Evolutionary conservation across 1,140 invertebrate genomes (phyloP).

Genomic region (Drosophila takahashii): DNA sequence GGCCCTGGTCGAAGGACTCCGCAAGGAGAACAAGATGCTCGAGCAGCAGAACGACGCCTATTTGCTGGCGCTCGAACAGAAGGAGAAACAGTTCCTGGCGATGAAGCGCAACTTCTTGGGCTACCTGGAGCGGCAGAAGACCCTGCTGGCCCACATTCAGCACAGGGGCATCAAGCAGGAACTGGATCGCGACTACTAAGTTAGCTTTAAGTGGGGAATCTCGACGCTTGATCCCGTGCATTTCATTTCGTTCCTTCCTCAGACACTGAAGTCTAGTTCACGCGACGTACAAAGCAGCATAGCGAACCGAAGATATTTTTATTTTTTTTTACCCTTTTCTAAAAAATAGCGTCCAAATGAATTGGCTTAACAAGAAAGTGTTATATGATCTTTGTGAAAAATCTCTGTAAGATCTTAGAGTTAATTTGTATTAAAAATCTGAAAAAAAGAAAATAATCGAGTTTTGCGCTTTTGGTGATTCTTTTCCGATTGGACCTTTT

Average conservation of each 20-base stretch:
- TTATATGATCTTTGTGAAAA: not conserved
- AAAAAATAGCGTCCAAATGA: not conserved
- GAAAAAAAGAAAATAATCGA: not conserved
- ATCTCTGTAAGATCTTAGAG: not conserved
- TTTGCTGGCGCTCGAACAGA: constrained; percentile 43
- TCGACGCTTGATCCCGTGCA: not conserved
- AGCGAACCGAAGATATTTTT: constrained; percentile 27
- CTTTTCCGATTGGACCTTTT: too few relatives aligned
- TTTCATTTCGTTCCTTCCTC: constrained; percentile 9
- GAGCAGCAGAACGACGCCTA: constrained; percentile 44
- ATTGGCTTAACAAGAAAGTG: too few relatives aligned
- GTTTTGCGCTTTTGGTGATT: too few relatives aligned
- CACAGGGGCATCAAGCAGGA: constrained; percentile 12
- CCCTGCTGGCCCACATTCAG: constrained; percentile 23
- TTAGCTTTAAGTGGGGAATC: constrained; percentile 6
- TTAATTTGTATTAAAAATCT: not conserved
- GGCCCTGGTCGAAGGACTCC: constrained; percentile 50
- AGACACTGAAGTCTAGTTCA: constrained; percentile 8
- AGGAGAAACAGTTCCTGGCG: constrained; percentile 48
- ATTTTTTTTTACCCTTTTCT: constrained; percentile 12
- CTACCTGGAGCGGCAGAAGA: constrained; percentile 43
- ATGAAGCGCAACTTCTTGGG: constrained; percentile 47
- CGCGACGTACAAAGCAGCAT: constrained; percentile 24
- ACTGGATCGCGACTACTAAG: not conserved
- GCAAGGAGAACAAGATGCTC: constrained; percentile 56